Base-by-base conservation (phyloP, 92 coral and sea anemone genomes). In the Diadumene lineata region DNA sequence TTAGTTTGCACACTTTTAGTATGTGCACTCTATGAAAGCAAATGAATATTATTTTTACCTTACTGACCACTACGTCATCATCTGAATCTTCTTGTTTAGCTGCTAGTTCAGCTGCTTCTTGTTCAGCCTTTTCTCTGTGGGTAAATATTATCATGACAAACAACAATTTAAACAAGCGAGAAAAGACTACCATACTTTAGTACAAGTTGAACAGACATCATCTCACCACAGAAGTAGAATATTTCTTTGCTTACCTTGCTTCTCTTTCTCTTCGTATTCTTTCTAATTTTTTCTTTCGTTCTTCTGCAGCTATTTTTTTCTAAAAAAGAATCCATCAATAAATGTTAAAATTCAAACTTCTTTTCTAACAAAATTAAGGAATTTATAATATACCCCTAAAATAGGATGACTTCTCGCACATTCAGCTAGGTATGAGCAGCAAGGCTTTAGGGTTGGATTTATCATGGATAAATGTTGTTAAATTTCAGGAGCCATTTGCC, bases 81-180 rank as follows among this genome's bases (percentile, higher is more conserved):
- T 94, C 98, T 25, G 96, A 89, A 19, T 92, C 97, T 68, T 60
- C 84, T 31, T 60, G 57, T 17, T 77, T 76, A 7, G 85, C 81
- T 23, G 75, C 86, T 22, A 56, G 76, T 43, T 89, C 94, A 10
- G 89, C 97, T 11, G 97, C 97, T 60, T 94, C 98, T 53, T 68
- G 66, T 66, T 94, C 97, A 2, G 94, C 97, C 46, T 81, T 84
- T 75, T 94, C 98, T 66, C 98, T 94, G 83, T n/a, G 38, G 19
- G 10, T 53, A 53, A 53, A 53, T 3, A 53, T 3, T 13, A 3
- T 9, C 2, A 53, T 53, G 58, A 13, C 58, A 13, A 53, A 13
- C 51, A 44, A 44, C 17, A n/a, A n/a, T n/a, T n/a, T n/a, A 38
- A 38, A 4, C 48, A 38, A 38, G 6, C 13, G 48, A 38, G 13